Evolutionary conservation across 37 sponge, comb jelly and placozoan species (phyloP), one percentile per base, ranked within the genome.

Genomic region (Ephydatia muelleri): DNA sequence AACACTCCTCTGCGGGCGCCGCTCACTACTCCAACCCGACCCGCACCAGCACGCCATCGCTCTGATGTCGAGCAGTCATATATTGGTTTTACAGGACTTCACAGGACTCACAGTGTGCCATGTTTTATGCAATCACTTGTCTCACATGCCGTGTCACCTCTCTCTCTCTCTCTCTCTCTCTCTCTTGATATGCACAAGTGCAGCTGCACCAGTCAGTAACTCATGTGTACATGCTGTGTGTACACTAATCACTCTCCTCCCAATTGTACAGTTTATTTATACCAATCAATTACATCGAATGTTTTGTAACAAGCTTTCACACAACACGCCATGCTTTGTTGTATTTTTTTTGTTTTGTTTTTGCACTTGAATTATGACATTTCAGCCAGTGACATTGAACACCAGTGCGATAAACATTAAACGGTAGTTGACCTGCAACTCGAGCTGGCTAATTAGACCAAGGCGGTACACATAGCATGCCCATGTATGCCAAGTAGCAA

Each of bases 1-100:
- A 37, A 9, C 79, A 48, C 30, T 79, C 88, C 0, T 70, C 81
- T 40, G n/a, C 77, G 5, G 81, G 35, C 21, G 72, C 32, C 57
- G 81, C 23, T 23, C 75, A 82, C 57, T 87, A 82, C 38, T 81
- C 88, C 34, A 81, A 82, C 64, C 88, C 81, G 27, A 75, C 34
- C 74, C 68, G 68, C 30, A 36, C 75, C 27, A 76, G 82, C 82
- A 57, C 57, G 16, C 57, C 57, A 19, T 57, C 57, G 57, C 57
- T 57, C 57, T 57, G 57, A 57, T 11, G 57, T 57, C 16, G 12
- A 57, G 57, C 57, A 57, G 19, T 57, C 57, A 57, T 57, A 1
- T 21, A 57, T 43, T 6, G 6, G 3, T 6, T 1, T 57, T 1
- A 57, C 57, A 57, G 57, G 57, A 14, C 57, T 57, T 57, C 57